phyloP scores from a whole-genome alignment of 2,888 invertebrate species.

The Leptopterna dolabrata region DNA sequence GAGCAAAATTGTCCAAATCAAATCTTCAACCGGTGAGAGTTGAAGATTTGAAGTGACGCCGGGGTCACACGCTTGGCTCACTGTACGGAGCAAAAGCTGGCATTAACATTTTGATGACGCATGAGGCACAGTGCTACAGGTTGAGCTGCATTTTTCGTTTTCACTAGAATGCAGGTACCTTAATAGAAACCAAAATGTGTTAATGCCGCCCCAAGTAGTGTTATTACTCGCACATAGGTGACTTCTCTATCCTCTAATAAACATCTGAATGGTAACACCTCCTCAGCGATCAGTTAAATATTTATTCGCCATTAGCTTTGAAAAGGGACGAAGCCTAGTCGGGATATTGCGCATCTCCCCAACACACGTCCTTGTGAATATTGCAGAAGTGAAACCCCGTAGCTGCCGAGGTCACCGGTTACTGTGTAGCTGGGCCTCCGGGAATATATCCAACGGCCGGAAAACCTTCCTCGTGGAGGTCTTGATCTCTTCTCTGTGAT shows the following conservation, averaged over 20 bases:
- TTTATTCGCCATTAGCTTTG: not conserved
- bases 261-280: not conserved
- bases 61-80: too few species aligned
- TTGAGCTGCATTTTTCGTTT: too few species aligned
- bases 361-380: not conserved
- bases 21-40: too few species aligned
- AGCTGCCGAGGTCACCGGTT: not conserved
- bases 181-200: too few species aligned
- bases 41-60: too few species aligned
- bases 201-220: too few species aligned
- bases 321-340: not conserved
- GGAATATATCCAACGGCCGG: not conserved
- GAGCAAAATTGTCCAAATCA: too few species aligned
- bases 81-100: too few species aligned
- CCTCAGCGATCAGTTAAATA: not conserved
- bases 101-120: too few species aligned
- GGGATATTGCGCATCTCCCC: not conserved
- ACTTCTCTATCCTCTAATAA: not conserved
- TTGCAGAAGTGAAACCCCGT: not conserved
- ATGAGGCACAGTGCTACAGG: too few species aligned
- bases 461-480: not conserved
- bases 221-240: too few species aligned
- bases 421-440: not conserved
- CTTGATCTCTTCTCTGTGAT: slow-evolving; percentile 3
- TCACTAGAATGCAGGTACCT: too few species aligned